Evolutionary conservation across 92 coral and sea anemone species (phyloP).

Genomic region (Montipora capitata): DNA sequence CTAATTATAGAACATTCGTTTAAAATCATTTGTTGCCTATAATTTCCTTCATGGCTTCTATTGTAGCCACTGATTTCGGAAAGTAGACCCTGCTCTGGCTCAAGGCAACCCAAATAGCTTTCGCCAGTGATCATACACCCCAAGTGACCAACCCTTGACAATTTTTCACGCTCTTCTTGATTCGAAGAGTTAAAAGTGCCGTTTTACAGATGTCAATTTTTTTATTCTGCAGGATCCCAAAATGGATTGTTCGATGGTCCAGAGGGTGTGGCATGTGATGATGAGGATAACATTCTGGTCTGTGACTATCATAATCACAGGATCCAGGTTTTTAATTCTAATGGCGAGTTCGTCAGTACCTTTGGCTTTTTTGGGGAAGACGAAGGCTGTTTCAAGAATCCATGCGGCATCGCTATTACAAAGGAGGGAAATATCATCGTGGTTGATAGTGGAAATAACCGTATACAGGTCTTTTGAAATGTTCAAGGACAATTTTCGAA

Average conservation of each 20-base stretch:
- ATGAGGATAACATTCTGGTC: conserved; percentile 94
- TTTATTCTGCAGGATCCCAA: conserved; percentile 78
- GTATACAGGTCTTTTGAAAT: conserved; percentile 87
- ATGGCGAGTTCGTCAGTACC: conserved; percentile 85
- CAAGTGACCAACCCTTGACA: too few relatives aligned
- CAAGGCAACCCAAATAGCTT: too few relatives aligned
- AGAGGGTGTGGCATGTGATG: conserved; percentile 95
- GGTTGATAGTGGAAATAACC: conserved; percentile 93
- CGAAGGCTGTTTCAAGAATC: conserved; percentile 93
- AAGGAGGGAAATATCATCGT: conserved; percentile 91
- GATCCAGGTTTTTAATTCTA: conserved; percentile 85
- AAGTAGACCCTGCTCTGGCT: too few relatives aligned
- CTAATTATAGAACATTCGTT: too few relatives aligned
- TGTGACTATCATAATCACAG: conserved; percentile 99
- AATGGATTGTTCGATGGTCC: conserved; percentile 97
- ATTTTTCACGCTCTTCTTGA: neutral
- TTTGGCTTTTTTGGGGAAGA: conserved; percentile 94
- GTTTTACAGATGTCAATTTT: neutral
- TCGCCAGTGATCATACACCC: too few relatives aligned
- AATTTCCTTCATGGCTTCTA: too few relatives aligned
- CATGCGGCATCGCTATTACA: conserved; percentile 96
- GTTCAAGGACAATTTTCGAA: too few relatives aligned
- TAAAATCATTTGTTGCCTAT: too few relatives aligned
- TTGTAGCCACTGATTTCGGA: too few relatives aligned
- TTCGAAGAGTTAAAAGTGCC: neutral